Evolutionary conservation across 1,140 invertebrate genomes (phyloP).

Genomic region (Carposina sasakii): DNA sequence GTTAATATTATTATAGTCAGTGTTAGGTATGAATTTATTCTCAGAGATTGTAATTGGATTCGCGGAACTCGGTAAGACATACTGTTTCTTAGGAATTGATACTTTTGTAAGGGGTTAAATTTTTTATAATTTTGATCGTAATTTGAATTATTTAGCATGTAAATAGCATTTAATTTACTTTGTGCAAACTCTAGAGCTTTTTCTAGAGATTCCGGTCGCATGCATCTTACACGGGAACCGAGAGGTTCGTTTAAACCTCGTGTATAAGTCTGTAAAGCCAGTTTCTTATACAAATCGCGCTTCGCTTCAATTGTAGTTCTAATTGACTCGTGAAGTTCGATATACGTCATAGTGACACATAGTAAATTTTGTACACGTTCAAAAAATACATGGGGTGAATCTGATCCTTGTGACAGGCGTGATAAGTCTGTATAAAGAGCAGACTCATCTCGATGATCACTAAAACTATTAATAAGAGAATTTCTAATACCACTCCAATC

Average conservation of each 20-base stretch:
- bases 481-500: slow-evolving; percentile 3
- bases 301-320: slow-evolving; percentile 4
- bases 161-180: slow-evolving; percentile 2
- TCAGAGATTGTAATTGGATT: no score
- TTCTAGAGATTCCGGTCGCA: slow-evolving; percentile 6
- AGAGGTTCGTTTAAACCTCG: slow-evolving; percentile 8
- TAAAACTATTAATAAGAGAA: slow-evolving; percentile 4
- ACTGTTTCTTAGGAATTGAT: no score
- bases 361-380: slow-evolving; percentile 2
- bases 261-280: slow-evolving; percentile 1
- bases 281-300: slow-evolving; percentile 2
- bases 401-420: slow-evolving; percentile 2
- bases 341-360: slow-evolving; percentile 2
- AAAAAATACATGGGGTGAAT: slow-evolving; percentile 2
- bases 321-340: background rate
- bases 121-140: no score
- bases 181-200: background rate
- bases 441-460: slow-evolving; percentile 6
- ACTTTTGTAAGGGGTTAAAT: no score
- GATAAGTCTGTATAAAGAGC: slow-evolving; percentile 7
- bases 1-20: no score
- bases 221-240: slow-evolving; percentile 6
- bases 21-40: no score
- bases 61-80: no score
- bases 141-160: background rate